phyloP scores from a whole-genome alignment of 2,113 vertebrate species.

The Mystacornis crossleyi region DNA sequence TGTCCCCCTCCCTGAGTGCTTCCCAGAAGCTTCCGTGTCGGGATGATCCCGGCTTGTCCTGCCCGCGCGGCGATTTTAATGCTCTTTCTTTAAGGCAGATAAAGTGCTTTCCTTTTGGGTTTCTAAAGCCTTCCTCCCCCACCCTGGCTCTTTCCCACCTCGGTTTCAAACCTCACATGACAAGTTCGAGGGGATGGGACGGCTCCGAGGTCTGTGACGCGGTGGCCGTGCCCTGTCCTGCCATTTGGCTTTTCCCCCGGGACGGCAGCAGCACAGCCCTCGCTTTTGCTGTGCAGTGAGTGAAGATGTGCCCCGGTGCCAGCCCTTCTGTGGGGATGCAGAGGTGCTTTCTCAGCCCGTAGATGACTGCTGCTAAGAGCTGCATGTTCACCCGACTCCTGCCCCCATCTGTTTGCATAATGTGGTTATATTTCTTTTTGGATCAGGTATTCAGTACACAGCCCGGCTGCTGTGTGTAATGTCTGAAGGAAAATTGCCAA shows the following conservation, averaged over 20 bases:
- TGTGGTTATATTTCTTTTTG: constrained; percentile 56
- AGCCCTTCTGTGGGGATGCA: neutral
- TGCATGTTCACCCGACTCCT: constrained; percentile 48
- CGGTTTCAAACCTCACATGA: constrained; percentile 11
- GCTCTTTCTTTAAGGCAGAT: neutral
- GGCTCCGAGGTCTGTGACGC: neutral
- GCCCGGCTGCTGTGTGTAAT: constrained; percentile 62
- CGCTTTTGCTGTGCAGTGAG: neutral
- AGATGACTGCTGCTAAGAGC: neutral
- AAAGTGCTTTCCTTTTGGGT: neutral
- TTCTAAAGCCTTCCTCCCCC: neutral
- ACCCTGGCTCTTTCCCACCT: neutral
- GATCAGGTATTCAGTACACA: constrained; percentile 61
- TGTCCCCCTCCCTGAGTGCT: neutral
- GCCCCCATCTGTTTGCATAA: constrained; percentile 22
- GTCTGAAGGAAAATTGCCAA: constrained; percentile 64
- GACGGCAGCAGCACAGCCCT: neutral
- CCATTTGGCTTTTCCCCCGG: neutral
- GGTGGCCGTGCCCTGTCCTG: neutral
- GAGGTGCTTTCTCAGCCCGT: neutral
- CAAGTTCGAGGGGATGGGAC: neutral
- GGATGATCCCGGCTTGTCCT: neutral
- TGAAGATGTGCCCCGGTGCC: neutral
- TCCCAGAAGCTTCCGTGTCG: neutral
- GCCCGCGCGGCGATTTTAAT: rapidly evolving